Percentiles rank a stretch among this genome's conserved stretches.
These are phyloP conservation scores for Muscicapa striata DNA, from an alignment of 2,797 vertebrate species.

Conservation along the genomic window DNA sequence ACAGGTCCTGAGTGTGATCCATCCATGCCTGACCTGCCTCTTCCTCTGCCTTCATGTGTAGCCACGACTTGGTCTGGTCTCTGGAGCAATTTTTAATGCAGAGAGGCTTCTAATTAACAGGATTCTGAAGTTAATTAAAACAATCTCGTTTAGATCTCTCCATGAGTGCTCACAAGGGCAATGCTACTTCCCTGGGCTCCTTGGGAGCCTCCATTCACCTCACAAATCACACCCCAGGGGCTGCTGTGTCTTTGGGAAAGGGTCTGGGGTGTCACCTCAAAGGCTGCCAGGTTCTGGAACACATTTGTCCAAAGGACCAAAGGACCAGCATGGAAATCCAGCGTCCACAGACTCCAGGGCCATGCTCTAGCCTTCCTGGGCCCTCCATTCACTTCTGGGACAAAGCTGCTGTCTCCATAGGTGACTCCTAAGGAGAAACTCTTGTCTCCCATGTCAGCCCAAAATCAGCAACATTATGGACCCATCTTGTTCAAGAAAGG, in stretches of 20 bases:
- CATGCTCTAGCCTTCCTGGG: not conserved
- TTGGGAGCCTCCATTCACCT: not conserved
- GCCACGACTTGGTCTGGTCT: not conserved
- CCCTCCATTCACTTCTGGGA: not conserved
- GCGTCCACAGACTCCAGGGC: not conserved
- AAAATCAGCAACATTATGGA: rapidly evolving
- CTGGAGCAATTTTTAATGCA: conserved; percentile 42
- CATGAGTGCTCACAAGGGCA: conserved; percentile 15
- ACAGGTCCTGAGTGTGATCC: not conserved
- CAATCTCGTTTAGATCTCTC: conserved; percentile 52
- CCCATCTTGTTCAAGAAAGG: not conserved
- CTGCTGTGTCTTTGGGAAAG: not conserved
- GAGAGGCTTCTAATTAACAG: conserved; percentile 65
- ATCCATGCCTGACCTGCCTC: not conserved
- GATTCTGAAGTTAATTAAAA: conserved; percentile 70
- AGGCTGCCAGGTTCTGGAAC: not conserved
- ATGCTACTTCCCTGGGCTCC: not conserved
- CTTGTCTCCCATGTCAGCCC: not conserved
- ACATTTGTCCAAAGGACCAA: not conserved
- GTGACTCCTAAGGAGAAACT: not conserved
- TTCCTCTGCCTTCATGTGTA: not conserved
- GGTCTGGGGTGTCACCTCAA: not conserved
- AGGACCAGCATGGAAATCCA: not conserved
- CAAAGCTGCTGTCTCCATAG: not conserved
- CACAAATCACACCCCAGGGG: not conserved